Base-by-base conservation (phyloP, 2,888 invertebrate genomes). In the Chymomyza amoena region DNA sequence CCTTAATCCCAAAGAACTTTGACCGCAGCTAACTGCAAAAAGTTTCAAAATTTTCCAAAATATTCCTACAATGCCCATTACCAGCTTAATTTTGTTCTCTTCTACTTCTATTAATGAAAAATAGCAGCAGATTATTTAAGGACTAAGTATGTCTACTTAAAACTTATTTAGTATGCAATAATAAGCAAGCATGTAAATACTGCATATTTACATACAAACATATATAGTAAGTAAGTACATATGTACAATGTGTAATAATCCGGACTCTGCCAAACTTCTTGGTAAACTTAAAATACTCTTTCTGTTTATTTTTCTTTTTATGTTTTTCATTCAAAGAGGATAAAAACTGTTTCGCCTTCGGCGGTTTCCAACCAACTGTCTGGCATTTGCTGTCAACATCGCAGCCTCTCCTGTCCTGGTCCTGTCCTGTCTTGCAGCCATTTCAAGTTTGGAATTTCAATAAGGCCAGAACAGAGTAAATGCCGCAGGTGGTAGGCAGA, bases 391-490 rank as follows among this genome's bases (percentile, higher is more conserved):
- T 79, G 79, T 80, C 85, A 82, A 77, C 79, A 81, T 72, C 68
- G 75, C 63, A 68, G 70, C 71, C 68, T 65, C 32, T 32, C 32
- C 32, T 32, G 32, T 32, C 54, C 57, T 69, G 75, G 7, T 32
- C 32, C 32, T 32, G 32, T 32, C 54, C 57, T 69, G 75, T 71
- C 76, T 77, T 84, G 77, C 88, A 86, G 83, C 72, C 84, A 84
- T 83, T 84, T 86, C 86, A 83, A 88, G 88, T 83, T 84, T 81
- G 84, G 88, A 84, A 84, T 84, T 84, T 84, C 84, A 88, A 84
- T 88, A 84, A 81, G 88, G 76, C 68, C 63, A 66, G 45, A 45
- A 51, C 51, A 45, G 63, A 54, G 25, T 45, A 73, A 78, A 73
- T 78, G 80, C 80, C 78, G 81, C 83, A 83, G 83, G 83, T 87